Conservation (phyloP, 2,888 invertebrate genomes). For the Plemyria rubiginata region DNA sequence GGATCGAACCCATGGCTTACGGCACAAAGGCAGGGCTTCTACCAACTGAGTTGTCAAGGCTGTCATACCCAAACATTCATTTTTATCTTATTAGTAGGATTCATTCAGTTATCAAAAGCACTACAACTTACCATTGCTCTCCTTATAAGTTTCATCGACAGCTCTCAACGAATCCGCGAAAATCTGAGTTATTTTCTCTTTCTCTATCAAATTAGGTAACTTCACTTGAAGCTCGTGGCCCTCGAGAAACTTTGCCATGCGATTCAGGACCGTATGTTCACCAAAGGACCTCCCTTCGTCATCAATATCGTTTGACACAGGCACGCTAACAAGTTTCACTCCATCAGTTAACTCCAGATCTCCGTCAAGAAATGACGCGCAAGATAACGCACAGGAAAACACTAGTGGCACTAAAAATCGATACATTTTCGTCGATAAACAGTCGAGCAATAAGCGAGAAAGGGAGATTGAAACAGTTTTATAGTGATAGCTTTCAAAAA, state of each 20-base stretch:
- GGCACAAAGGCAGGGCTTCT: too few relatives aligned
- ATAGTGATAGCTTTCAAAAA: slow-evolving; percentile 80
- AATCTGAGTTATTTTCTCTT: slow-evolving; percentile 86
- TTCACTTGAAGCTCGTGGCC: slow-evolving; percentile 90
- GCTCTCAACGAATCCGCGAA: slow-evolving; percentile 81
- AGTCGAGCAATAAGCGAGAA: slow-evolving; percentile 73
- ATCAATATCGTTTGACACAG: slow-evolving; percentile 76
- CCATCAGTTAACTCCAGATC: slow-evolving; percentile 87
- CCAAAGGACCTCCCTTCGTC: slow-evolving; percentile 78
- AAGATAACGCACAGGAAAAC: slow-evolving; percentile 44
- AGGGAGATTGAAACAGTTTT: slow-evolving; percentile 67
- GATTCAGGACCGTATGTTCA: slow-evolving; percentile 82
- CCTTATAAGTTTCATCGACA: slow-evolving; percentile 75
- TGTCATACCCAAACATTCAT: too few relatives aligned
- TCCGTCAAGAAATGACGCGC: slow-evolving; percentile 71
- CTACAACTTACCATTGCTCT: slow-evolving; percentile 72
- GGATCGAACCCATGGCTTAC: too few relatives aligned
- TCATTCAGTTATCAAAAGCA: too few relatives aligned
- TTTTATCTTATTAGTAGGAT: too few relatives aligned
- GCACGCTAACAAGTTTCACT: slow-evolving; percentile 85
- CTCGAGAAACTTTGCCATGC: slow-evolving; percentile 88
- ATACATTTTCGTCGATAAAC: slow-evolving; percentile 68
- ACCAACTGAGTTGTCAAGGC: too few relatives aligned
- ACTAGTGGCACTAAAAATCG: slow-evolving; percentile 54
- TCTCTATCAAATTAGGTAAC: slow-evolving; percentile 88